phyloP scores from a whole-genome alignment of 2,888 invertebrate genomes.

The Drosophila prostipennis region DNA sequence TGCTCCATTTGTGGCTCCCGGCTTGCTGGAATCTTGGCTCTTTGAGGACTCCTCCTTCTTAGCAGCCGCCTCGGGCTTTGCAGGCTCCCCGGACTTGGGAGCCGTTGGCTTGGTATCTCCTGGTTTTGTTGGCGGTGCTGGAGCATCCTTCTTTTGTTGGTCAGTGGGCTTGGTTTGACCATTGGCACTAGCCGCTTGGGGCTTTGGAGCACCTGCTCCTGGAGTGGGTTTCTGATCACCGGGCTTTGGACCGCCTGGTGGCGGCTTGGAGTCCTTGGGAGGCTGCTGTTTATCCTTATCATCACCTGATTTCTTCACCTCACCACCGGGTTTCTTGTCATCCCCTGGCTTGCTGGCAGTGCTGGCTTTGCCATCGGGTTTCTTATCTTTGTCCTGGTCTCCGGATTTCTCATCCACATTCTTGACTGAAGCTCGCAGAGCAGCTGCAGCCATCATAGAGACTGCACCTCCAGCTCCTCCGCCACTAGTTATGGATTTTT shows the following conservation, averaged over 20 bases:
- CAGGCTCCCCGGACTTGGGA: conserved; percentile 72
- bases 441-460: conserved; percentile 61
- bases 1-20: conserved; percentile 82
- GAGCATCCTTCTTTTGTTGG: conserved; percentile 66
- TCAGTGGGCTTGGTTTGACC: conserved; percentile 56
- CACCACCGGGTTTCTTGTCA: conserved; percentile 39
- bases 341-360: conserved; percentile 4
- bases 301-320: conserved; percentile 47
- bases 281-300: conserved; percentile 31
- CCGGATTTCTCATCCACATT: conserved; percentile 57
- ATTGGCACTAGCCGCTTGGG: conserved; percentile 11
- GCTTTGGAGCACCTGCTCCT: conserved; percentile 46
- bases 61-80: conserved; percentile 77
- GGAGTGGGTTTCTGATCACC: conserved; percentile 57
- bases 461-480: conserved; percentile 13
- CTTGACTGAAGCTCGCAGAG: conserved; percentile 61
- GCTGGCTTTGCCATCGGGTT: conserved; percentile 4
- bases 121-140: conserved; percentile 76
- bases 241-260: conserved; percentile 46
- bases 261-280: conserved; percentile 27
- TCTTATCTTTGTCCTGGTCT: background rate
- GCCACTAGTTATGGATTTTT: conserved; percentile 29
- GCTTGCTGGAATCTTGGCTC: conserved; percentile 68
- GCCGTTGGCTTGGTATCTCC: conserved; percentile 77
- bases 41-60: conserved; percentile 79